Conservation (phyloP, 1,140 invertebrate genomes). For the Helicorthomorpha holstii region DNA sequence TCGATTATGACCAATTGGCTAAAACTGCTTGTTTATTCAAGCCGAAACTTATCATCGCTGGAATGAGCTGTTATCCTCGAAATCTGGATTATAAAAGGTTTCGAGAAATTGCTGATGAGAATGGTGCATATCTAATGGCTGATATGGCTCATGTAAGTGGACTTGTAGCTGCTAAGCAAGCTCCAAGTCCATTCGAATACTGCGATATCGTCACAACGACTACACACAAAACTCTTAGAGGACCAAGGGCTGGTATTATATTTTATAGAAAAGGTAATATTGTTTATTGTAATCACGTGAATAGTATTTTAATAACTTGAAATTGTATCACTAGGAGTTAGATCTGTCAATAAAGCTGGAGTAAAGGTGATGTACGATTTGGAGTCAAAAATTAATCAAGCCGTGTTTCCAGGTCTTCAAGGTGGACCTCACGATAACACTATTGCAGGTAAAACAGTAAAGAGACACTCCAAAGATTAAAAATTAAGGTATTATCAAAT, state of each 20-base stretch:
- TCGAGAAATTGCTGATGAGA: slow-evolving; percentile 68
- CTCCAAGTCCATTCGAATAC: slow-evolving; percentile 80
- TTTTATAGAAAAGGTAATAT: slow-evolving; percentile 33
- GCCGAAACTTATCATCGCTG: slow-evolving; percentile 84
- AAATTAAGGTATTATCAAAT: neutral
- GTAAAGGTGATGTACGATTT: slow-evolving; percentile 41
- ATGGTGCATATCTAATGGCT: slow-evolving; percentile 71
- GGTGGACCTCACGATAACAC: slow-evolving; percentile 53
- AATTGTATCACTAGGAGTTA: neutral
- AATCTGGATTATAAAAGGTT: slow-evolving; percentile 78
- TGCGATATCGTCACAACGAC: slow-evolving; percentile 76
- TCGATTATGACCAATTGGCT: slow-evolving; percentile 81
- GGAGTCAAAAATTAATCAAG: slow-evolving; percentile 41
- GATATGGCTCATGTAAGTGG: slow-evolving; percentile 94
- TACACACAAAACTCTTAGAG: slow-evolving; percentile 44
- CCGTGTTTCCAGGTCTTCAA: slow-evolving; percentile 52
- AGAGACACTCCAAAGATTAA: neutral
- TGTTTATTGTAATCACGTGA: too few relatives aligned
- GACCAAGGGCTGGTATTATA: slow-evolving; percentile 37
- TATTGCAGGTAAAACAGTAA: slow-evolving; percentile 32
- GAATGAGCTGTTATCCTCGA: slow-evolving; percentile 60
- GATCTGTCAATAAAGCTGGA: slow-evolving; percentile 27
- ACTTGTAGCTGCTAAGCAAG: slow-evolving; percentile 67
- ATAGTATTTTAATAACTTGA: too few relatives aligned
- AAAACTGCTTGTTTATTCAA: slow-evolving; percentile 71